These are phyloP conservation scores for Ondatra zibethicus DNA, from an alignment of 2,113 vertebrate species.

Conservation along the genomic window DNA sequence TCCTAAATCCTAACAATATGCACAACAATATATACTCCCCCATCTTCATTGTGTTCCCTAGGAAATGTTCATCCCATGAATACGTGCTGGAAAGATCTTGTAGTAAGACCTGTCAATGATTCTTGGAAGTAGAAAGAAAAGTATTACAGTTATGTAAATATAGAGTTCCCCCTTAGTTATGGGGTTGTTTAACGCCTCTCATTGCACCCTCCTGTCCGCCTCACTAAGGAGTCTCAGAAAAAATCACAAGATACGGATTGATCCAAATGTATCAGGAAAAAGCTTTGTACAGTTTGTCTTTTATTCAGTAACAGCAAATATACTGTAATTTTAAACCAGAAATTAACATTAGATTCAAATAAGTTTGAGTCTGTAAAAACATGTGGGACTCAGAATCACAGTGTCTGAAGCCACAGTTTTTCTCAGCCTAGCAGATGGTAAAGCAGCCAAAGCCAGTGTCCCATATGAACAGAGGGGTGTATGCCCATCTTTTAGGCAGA, in stretches of 20 bases:
- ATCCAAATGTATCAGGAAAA: neutral
- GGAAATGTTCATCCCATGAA: conserved; percentile 18
- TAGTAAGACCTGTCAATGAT: conserved; percentile 36
- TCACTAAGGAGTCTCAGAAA: neutral
- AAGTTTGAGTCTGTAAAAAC: conserved; percentile 25
- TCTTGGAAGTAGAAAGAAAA: neutral
- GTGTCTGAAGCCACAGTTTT: conserved; percentile 16
- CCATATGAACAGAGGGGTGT: neutral
- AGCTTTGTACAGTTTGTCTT: neutral
- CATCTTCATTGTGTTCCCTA: conserved; percentile 34
- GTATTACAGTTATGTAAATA: neutral
- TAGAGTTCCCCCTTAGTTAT: neutral
- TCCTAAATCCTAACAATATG: conserved; percentile 41
- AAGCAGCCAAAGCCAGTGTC: neutral
- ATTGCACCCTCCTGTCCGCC: neutral
- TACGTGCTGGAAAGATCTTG: conserved; percentile 19
- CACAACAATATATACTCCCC: neutral
- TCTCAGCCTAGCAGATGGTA: neutral
- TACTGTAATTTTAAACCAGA: neutral
- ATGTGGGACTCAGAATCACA: neutral
- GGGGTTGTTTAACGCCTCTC: neutral
- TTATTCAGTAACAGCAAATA: neutral
- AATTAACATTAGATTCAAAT: neutral
- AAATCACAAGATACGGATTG: neutral
- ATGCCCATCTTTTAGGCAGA: conserved; percentile 9